Evolutionary conservation across 2,888 invertebrate genomes (phyloP).

Genomic region (Eupeodes luniger): DNA sequence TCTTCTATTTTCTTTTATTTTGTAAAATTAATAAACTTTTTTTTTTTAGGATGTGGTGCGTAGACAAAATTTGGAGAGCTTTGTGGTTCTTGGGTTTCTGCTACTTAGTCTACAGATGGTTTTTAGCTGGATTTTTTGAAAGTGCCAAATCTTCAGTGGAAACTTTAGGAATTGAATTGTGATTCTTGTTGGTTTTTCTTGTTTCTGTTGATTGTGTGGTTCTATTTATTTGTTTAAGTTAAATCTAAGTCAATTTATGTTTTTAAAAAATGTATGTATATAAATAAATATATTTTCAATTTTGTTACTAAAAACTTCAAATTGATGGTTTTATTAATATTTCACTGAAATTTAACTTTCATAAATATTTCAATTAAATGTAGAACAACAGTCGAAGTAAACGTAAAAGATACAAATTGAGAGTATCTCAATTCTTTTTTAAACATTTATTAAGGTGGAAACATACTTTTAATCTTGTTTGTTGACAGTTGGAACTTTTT

Average conservation of each 20-base stretch:
- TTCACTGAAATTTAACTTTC: too few species aligned
- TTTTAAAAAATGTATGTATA: conserved; percentile 38
- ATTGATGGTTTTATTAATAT: too few species aligned
- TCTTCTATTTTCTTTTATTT: background rate
- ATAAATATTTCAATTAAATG: too few species aligned
- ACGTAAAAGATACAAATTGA: too few species aligned
- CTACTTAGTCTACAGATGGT: conserved; percentile 83
- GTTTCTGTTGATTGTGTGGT: conserved; percentile 46
- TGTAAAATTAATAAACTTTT: conserved; percentile 23
- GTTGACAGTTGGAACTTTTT: too few species aligned
- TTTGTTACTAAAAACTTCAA: background rate
- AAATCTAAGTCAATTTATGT: conserved; percentile 56
- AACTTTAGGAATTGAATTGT: conserved; percentile 12
- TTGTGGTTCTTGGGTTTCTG: conserved; percentile 88
- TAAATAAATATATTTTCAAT: conserved; percentile 36
- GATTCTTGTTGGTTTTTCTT: conserved; percentile 25
- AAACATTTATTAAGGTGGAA: too few species aligned
- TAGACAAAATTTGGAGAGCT: conserved; percentile 90
- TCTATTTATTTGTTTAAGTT: conserved; percentile 62
- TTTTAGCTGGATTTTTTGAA: conserved; percentile 78
- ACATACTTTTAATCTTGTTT: too few species aligned
- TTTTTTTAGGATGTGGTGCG: conserved; percentile 92
- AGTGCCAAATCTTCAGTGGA: conserved; percentile 34
- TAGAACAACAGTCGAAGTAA: too few species aligned
- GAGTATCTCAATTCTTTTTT: too few species aligned